phyloP scores from a whole-genome alignment of 2,888 invertebrate species.

The Aphelenchoides bicaudatus region DNA sequence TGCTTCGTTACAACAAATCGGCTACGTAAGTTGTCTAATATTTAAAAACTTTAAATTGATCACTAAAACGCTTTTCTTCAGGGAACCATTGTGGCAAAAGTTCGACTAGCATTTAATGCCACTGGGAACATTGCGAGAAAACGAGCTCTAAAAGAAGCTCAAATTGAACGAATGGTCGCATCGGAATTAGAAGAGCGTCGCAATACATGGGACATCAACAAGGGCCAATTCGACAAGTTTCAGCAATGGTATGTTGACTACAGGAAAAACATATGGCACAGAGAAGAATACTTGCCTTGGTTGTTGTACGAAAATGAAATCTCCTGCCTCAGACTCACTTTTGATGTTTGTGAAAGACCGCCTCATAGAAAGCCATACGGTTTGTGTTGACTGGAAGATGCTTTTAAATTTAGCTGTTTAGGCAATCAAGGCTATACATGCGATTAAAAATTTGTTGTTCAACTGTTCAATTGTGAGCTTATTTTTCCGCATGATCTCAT shows the following conservation, averaged over 20 bases:
- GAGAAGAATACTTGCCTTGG: conserved; percentile 60
- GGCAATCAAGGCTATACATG: conserved; percentile 50
- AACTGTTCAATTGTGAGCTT: no score
- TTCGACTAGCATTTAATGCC: conserved; percentile 58
- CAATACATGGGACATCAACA: conserved; percentile 56
- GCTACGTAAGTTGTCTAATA: conserved; percentile 48
- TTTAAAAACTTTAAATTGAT: neutral
- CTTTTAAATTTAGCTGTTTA: no score
- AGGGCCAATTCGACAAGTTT: conserved; percentile 58
- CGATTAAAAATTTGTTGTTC: conserved; percentile 32
- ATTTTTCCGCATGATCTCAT: no score
- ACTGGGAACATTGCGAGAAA: conserved; percentile 50
- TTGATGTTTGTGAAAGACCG: conserved; percentile 58
- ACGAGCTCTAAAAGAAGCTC: conserved; percentile 48
- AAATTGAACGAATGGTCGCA: conserved; percentile 50
- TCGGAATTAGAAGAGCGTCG: conserved; percentile 46
- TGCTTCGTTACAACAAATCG: conserved; percentile 56
- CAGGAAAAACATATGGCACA: conserved; percentile 59
- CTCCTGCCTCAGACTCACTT: conserved; percentile 58
- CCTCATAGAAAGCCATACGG: conserved; percentile 50
- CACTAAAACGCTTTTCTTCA: conserved; percentile 25
- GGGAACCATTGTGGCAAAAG: conserved; percentile 60
- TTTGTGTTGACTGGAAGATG: no score
- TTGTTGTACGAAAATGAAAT: conserved; percentile 59
- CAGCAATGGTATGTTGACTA: conserved; percentile 60